Percentiles rank a stretch among this genome's conserved stretches.
phyloP scores from a whole-genome alignment of 2,888 invertebrate species.

The Lasioglossum vierecki region DNA sequence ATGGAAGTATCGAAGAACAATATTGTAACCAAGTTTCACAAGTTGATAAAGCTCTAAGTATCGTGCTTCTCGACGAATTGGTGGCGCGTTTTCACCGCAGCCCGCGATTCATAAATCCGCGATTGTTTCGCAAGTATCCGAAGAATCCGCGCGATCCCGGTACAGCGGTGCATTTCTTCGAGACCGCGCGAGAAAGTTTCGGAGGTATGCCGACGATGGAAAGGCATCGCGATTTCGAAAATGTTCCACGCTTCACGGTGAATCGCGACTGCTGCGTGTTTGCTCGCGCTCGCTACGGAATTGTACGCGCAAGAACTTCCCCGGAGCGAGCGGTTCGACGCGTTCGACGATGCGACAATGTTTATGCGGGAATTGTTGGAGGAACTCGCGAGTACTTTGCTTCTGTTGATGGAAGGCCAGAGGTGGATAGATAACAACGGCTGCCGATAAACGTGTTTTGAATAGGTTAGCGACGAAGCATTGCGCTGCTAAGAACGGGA shows the following conservation, averaged over 20 bases:
- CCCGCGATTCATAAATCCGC: conserved; percentile 42
- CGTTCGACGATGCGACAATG: neutral
- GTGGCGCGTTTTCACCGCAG: neutral
- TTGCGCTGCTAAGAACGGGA: neutral
- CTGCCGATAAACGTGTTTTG: conserved; percentile 5
- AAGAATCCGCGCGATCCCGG: conserved; percentile 26
- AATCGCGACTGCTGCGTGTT: neutral
- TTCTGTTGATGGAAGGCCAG: neutral
- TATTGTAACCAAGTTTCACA: no score
- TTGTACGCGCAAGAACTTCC: conserved; percentile 5
- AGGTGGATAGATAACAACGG: neutral
- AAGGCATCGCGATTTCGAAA: conserved; percentile 4
- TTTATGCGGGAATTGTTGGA: conserved; percentile 14
- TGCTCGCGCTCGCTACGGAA: neutral
- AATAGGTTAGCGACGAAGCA: neutral
- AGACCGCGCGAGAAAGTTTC: conserved; percentile 22
- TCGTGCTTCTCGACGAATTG: neutral
- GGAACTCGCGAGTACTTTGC: neutral
- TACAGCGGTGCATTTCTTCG: conserved; percentile 39
- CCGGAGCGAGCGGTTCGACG: neutral
- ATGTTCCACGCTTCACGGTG: conserved; percentile 7
- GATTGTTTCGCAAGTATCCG: conserved; percentile 46
- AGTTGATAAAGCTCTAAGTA: neutral
- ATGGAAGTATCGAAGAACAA: no score
- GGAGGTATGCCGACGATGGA: conserved; percentile 40